Conservation (phyloP, 2,888 invertebrate genomes). For the Lamproptera curius region DNA sequence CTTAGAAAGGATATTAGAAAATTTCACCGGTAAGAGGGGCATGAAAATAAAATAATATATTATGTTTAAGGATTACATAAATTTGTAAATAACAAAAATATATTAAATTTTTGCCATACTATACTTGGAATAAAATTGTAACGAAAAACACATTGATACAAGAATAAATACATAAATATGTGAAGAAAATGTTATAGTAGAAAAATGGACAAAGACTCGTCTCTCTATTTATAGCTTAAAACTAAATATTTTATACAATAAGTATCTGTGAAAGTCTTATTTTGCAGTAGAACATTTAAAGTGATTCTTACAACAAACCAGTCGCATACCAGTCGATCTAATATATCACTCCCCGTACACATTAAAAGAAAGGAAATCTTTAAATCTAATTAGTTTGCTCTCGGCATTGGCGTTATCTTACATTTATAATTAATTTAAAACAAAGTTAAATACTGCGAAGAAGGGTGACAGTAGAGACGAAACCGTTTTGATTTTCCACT, state of each 20-base stretch:
- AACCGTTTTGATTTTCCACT: too few relatives aligned
- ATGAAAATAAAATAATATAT: too few relatives aligned
- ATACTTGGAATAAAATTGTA: too few relatives aligned
- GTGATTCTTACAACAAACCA: conserved; percentile 30
- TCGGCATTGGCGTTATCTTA: conserved; percentile 41
- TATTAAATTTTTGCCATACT: too few relatives aligned
- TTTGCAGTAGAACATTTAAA: conserved; percentile 17
- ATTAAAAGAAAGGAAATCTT: conserved; percentile 33
- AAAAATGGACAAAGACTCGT: not conserved
- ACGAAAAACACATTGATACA: too few relatives aligned
- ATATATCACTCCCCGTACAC: conserved; percentile 33
- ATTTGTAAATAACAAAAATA: too few relatives aligned
- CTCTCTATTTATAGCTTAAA: conserved; percentile 6
- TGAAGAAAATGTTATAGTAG: too few relatives aligned
- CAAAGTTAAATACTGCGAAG: conserved; percentile 2
- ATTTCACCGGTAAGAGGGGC: too few relatives aligned
- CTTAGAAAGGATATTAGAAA: too few relatives aligned
- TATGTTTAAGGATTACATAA: too few relatives aligned
- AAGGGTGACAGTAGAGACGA: not conserved
- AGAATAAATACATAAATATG: too few relatives aligned
- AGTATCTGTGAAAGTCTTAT: conserved; percentile 16
- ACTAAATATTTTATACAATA: conserved; percentile 11
- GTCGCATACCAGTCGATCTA: conserved; percentile 32
- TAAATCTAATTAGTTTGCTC: conserved; percentile 35
- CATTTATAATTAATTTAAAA: conserved; percentile 22